Base-by-base conservation (phyloP, 2,113 vertebrate genomes). In the Limnothrissa miodon region DNA sequence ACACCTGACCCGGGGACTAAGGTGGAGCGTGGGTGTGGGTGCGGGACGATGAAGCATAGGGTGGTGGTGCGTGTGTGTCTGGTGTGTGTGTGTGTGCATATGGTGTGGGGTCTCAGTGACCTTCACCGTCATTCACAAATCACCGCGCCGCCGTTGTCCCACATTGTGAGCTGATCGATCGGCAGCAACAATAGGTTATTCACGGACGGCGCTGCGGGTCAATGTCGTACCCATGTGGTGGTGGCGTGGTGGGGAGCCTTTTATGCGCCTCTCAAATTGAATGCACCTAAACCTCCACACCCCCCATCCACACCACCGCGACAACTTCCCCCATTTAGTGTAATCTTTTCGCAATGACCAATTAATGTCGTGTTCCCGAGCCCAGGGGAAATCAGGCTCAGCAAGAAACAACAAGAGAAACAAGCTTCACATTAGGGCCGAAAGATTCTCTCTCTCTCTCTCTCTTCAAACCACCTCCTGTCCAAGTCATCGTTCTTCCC, bases 81-180 rank as follows among this genome's bases (percentile, higher is more conserved):
- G 62, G 44, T 25, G 44, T 9, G 42, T 53, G 29, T 48, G 44
- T 39, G 80, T 21, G 33, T 29, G 66, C 2, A 42, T 42, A 6
- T 4, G 39, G 23, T 53, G 39, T 15, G 44, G 56, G 15, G 8
- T 53, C 74, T 36, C 11, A 15, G 36, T 83, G 83, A 89, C 88
- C 88, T 89, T 86, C 84, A 83, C 70, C 81, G 39, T 80, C 86
- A 83, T 86, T 89, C 86, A 83, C 88, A 86, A 86, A 87, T 87
- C 86, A 87, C 70, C 9, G 48, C 74, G 74, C 81, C 74, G 51
- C 79, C 79, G 85, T 78, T 84, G 86, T 89, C 79, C 79, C 45
- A 48, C 81, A 81, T 86, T 87, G 86, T 87, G 62, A 81, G 78
- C 48, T 83, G 84, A 89, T 87, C 81, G 84, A 87, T 89, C 39